A percentile compares a stretch with the other conserved stretches of the same genome.
phyloP scores from a whole-genome alignment of 2,797 vertebrate genomes.

The Macrochelys suwanniensis region DNA sequence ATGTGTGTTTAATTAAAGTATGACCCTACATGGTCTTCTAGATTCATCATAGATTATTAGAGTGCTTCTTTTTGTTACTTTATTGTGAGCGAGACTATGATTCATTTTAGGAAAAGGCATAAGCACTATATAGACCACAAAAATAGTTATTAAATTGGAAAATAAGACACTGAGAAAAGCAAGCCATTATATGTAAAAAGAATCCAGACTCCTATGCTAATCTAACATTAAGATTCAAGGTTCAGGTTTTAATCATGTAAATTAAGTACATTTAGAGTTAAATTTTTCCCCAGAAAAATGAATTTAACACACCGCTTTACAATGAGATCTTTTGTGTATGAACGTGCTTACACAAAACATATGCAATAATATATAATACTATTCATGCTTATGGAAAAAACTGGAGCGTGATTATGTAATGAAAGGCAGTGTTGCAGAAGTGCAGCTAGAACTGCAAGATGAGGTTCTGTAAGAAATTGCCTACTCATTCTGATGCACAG shows the following conservation, averaged over 20 bases:
- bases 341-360: background rate
- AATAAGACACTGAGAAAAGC: background rate
- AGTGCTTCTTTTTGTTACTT: background rate
- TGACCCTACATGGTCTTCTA: background rate
- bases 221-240: background rate
- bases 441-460: background rate
- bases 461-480: background rate
- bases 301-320: background rate
- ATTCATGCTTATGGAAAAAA: background rate
- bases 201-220: background rate
- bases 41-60: background rate
- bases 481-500: background rate
- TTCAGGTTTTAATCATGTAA: background rate
- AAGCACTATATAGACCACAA: background rate
- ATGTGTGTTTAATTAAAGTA: background rate
- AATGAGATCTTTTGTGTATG: background rate
- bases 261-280: background rate
- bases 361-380: background rate
- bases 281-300: background rate
- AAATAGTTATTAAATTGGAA: background rate
- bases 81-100: accelerated
- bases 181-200: background rate
- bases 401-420: background rate
- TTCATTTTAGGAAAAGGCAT: background rate
- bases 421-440: background rate